These are phyloP conservation scores for Antheraea pernyi DNA, from an alignment of 1,140 invertebrate species.

Conservation along the genomic window DNA sequence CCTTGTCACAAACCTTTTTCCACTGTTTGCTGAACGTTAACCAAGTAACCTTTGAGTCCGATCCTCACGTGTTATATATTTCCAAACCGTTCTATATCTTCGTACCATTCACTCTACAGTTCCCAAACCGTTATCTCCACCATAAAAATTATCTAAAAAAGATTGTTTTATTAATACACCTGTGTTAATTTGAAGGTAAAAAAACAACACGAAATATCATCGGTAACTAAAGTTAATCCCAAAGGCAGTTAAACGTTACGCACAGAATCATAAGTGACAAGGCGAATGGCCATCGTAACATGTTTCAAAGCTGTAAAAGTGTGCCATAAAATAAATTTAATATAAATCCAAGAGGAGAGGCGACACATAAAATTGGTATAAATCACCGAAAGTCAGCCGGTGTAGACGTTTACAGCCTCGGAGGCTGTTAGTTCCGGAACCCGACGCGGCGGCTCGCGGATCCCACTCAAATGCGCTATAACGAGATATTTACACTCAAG, in stretches of 20 bases:
- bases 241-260: constrained; percentile 3
- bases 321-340: constrained; percentile 72
- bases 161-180: no score
- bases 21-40: no score
- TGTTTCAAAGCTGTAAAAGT: constrained; percentile 57
- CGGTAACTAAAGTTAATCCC: constrained; percentile 12
- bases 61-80: no score
- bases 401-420: constrained; percentile 70
- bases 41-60: no score
- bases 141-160: no score
- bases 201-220: not conserved
- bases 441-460: constrained; percentile 44
- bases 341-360: constrained; percentile 63
- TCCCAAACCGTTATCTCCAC: no score
- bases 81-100: no score
- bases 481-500: constrained; percentile 52
- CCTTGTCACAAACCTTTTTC: no score
- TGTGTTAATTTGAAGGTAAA: not conserved
- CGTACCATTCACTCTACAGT: no score
- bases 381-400: constrained; percentile 74
- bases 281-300: constrained; percentile 43
- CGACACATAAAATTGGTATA: constrained; percentile 76
- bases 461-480: constrained; percentile 52
- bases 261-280: constrained; percentile 16
- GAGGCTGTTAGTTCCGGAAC: constrained; percentile 66